Base-by-base conservation (phyloP, 1,140 invertebrate species). In the Orussus abietinus region DNA sequence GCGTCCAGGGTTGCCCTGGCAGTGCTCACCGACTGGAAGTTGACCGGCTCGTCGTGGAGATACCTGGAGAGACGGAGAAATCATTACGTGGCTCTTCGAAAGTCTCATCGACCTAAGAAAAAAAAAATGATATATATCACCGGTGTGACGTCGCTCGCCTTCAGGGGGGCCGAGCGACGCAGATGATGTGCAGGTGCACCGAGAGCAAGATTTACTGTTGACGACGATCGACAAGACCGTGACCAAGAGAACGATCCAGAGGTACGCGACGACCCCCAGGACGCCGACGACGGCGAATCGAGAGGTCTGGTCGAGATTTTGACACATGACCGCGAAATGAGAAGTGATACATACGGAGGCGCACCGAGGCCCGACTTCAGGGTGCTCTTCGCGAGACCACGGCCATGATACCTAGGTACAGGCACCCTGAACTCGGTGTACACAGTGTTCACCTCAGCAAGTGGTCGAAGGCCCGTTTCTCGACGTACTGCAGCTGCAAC, bases 391-490 rank as follows among this genome's bases (percentile, higher is more conserved):
- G n/a, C n/a, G n/a, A n/a, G n/a, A n/a, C n/a, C n/a, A n/a, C n/a
- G n/a, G n/a, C n/a, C n/a, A n/a, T n/a, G n/a, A n/a, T n/a, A n/a
- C n/a, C n/a, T n/a, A n/a, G n/a, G n/a, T n/a, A n/a, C n/a, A n/a
- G n/a, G n/a, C n/a, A n/a, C n/a, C n/a, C n/a, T n/a, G n/a, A n/a
- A n/a, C n/a, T n/a, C n/a, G n/a, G n/a, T n/a, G n/a, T n/a, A n/a
- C n/a, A 32, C 26, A 4, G 34, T 11, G 35, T 45, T 70, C 58
- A 81, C 70, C 78, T 81, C 21, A 85, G 66, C 1, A 86, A 66
- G 55, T 83, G 75, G 55, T 85, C 80, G 52, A 86, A 85, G 5
- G 82, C 83, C 40, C 82, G 62, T 25, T 81, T 80, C 29, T 85
- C 81, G 3, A 84, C 71, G 53, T 85, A 78, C 37, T 76, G 68